Percentiles rank a stretch among this genome's conserved stretches.
phyloP scores from a whole-genome alignment of 2,888 invertebrate species.

The Agrilus cyanescens region DNA sequence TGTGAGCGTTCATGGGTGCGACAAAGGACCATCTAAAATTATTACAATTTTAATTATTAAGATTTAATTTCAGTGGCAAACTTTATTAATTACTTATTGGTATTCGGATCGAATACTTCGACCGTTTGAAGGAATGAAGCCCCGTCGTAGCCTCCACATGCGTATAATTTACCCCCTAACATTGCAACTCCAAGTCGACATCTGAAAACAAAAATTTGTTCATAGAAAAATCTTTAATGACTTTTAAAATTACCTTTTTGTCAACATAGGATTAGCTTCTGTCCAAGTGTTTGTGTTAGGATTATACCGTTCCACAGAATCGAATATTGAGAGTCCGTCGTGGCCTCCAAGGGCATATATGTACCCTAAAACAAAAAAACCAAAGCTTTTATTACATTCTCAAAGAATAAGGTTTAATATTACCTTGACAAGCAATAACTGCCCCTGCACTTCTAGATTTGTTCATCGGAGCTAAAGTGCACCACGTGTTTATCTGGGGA shows the following conservation, averaged over 20 bases:
- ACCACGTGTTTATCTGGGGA: slow-evolving; percentile 62
- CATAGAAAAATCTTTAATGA: background rate
- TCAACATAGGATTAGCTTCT: slow-evolving; percentile 65
- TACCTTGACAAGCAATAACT: slow-evolving; percentile 34
- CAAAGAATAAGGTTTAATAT: too few species aligned
- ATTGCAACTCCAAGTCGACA: slow-evolving; percentile 76
- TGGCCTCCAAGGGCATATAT: slow-evolving; percentile 79
- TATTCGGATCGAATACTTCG: slow-evolving; percentile 66
- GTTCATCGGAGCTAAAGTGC: slow-evolving; percentile 58
- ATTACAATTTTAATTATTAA: background rate
- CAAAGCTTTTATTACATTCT: background rate
- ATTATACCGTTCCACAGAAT: slow-evolving; percentile 74
- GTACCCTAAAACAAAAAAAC: slow-evolving; percentile 44
- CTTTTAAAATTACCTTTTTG: slow-evolving; percentile 39
- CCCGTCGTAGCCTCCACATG: slow-evolving; percentile 78
- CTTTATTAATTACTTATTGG: slow-evolving; percentile 43
- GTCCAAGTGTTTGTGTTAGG: slow-evolving; percentile 62
- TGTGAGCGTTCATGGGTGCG: slow-evolving; percentile 69
- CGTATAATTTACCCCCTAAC: slow-evolving; percentile 70
- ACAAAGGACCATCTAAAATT: slow-evolving; percentile 56
- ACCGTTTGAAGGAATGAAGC: slow-evolving; percentile 70
- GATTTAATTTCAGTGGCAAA: slow-evolving; percentile 4
- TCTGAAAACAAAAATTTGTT: slow-evolving; percentile 29
- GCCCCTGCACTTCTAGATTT: slow-evolving; percentile 42
- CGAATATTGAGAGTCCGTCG: slow-evolving; percentile 78